Percentiles rank a stretch among this genome's conserved stretches.
These are phyloP conservation scores for Drosophila suzukii DNA, from an alignment of 1,140 invertebrate species.

Conservation along the genomic window DNA sequence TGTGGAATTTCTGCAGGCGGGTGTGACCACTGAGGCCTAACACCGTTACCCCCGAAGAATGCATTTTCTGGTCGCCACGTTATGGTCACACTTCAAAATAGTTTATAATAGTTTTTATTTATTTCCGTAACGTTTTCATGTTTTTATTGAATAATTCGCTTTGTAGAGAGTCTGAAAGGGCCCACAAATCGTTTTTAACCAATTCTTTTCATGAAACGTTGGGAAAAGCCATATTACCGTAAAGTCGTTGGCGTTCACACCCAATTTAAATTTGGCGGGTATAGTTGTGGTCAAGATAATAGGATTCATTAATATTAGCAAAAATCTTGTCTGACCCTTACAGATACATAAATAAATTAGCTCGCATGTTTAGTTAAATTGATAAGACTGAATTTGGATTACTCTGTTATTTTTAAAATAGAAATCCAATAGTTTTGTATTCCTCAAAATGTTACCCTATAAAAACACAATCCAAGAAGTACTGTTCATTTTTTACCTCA, in stretches of 20 bases:
- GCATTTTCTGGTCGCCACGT: not conserved
- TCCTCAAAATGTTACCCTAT: no score
- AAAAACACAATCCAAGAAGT: no score
- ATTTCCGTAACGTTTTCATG: not conserved
- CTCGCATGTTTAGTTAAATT: not conserved
- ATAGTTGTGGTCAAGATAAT: not conserved
- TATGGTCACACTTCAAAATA: conserved; percentile 4
- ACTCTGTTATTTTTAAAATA: no score
- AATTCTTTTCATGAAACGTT: not conserved
- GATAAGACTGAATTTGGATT: no score
- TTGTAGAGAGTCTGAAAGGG: not conserved
- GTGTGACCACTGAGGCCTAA: conserved; percentile 8
- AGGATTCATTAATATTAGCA: not conserved
- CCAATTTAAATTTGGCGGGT: conserved; percentile 9
- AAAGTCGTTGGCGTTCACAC: not conserved
- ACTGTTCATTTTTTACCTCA: no score
- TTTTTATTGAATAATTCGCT: not conserved
- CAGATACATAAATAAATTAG: no score
- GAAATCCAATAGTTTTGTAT: no score
- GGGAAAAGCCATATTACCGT: not conserved
- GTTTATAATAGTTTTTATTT: not conserved
- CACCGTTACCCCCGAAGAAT: not conserved
- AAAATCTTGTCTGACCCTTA: not conserved
- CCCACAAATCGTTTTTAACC: no score
- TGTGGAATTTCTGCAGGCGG: conserved; percentile 21